Conservation (phyloP, 1,140 invertebrate species). For the Spodoptera frugiperda region DNA sequence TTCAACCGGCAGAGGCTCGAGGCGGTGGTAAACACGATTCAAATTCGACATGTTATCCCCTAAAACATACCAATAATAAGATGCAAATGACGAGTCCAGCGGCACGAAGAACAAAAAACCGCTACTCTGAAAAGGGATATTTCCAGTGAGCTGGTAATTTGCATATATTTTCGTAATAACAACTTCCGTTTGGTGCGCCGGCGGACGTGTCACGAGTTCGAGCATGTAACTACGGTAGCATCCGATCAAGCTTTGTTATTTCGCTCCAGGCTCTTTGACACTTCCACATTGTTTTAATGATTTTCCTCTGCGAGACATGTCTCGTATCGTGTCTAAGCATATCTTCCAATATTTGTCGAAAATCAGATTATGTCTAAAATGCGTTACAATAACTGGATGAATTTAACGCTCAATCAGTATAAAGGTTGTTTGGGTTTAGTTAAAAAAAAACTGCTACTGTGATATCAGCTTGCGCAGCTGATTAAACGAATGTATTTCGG, state of each 20-base stretch:
- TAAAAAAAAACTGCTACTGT: neutral
- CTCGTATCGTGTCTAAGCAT: constrained; percentile 19
- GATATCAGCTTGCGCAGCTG: too few species aligned
- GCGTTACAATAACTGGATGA: constrained; percentile 70
- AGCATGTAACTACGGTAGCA: constrained; percentile 52
- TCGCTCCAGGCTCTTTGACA: constrained; percentile 34
- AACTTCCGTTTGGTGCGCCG: constrained; percentile 74
- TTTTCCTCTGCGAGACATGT: constrained; percentile 5
- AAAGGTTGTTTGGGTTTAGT: constrained; percentile 15
- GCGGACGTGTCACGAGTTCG: constrained; percentile 68
- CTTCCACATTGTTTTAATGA: constrained; percentile 43
- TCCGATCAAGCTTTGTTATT: constrained; percentile 55
- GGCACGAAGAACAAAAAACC: constrained; percentile 70
- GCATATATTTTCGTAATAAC: constrained; percentile 82
- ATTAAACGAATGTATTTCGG: too few species aligned
- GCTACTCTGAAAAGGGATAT: constrained; percentile 64
- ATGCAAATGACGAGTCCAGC: constrained; percentile 76
- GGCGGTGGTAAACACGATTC: constrained; percentile 68
- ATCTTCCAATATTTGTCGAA: constrained; percentile 71
- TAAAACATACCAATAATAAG: constrained; percentile 77
- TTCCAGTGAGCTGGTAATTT: constrained; percentile 73
- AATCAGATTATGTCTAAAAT: constrained; percentile 72
- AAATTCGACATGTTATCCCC: constrained; percentile 79
- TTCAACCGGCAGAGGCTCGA: constrained; percentile 61
- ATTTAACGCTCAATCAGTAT: constrained; percentile 76